These are phyloP conservation scores for Hippocampus mohnikei DNA, from an alignment of 2,113 vertebrate genomes.

Conservation along the genomic window DNA sequence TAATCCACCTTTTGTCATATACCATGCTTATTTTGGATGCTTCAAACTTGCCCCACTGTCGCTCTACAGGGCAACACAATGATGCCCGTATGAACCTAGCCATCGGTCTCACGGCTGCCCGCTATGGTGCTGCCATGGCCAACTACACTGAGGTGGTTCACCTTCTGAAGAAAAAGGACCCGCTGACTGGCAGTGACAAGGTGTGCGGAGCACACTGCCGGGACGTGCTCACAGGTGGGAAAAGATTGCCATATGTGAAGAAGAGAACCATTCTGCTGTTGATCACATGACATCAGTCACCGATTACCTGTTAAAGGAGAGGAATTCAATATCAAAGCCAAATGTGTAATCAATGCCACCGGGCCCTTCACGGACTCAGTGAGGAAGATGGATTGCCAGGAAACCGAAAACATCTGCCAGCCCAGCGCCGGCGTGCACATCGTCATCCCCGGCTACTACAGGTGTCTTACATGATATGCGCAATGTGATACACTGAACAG, in stretches of 20 bases:
- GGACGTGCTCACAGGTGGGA: slow-evolving; percentile 83
- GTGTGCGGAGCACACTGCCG: slow-evolving; percentile 85
- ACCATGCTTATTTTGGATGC: not conserved
- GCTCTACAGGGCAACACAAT: slow-evolving; percentile 90
- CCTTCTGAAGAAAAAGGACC: slow-evolving; percentile 82
- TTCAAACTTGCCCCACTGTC: not conserved
- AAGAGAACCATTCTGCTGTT: not conserved
- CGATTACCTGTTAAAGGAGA: slow-evolving; percentile 69
- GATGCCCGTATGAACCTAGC: slow-evolving; percentile 96
- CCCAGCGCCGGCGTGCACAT: slow-evolving; percentile 96
- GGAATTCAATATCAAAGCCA: slow-evolving; percentile 92
- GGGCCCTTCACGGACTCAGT: slow-evolving; percentile 94
- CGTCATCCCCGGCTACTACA: slow-evolving; percentile 96
- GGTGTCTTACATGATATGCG: slow-evolving; percentile 63
- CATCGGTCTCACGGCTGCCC: slow-evolving; percentile 88
- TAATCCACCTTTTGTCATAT: not conserved
- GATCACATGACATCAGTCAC: not conserved
- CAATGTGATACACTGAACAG: no score
- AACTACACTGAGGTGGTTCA: slow-evolving; percentile 91
- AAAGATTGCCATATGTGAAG: no score
- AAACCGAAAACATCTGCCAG: slow-evolving; percentile 85
- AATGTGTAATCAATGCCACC: slow-evolving; percentile 96
- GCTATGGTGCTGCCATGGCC: slow-evolving; percentile 85
- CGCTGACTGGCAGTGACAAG: slow-evolving; percentile 63
- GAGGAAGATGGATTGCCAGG: slow-evolving; percentile 90